Evolutionary conservation across 2,888 invertebrate genomes (phyloP).

Genomic region (Xylocampa areola): DNA sequence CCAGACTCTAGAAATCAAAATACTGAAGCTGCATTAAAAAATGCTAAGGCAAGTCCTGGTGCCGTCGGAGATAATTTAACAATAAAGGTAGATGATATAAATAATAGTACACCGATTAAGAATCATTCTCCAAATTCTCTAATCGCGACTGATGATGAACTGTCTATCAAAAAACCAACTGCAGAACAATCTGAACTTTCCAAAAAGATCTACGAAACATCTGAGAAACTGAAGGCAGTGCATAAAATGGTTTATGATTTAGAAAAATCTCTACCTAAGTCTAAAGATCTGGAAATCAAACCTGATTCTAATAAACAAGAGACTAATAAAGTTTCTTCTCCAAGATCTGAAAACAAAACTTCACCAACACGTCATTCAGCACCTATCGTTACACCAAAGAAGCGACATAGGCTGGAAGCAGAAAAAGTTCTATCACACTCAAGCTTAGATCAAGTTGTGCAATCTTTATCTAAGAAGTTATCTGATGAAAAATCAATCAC

Average conservation of each 20-base stretch:
- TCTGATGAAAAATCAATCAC: conserved; percentile 79
- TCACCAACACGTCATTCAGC: conserved; percentile 80
- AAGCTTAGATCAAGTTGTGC: conserved; percentile 85
- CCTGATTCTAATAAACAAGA: conserved; percentile 75
- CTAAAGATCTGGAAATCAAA: conserved; percentile 78
- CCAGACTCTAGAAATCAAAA: conserved; percentile 67
- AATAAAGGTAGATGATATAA: conserved; percentile 69
- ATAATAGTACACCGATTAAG: conserved; percentile 63
- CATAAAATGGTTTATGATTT: conserved; percentile 86
- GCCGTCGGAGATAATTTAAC: conserved; percentile 61
- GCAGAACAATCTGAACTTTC: conserved; percentile 85
- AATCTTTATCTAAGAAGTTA: conserved; percentile 85
- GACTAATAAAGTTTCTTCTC: conserved; percentile 74
- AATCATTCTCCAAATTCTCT: conserved; percentile 66
- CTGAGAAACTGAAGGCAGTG: conserved; percentile 86
- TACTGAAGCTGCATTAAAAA: conserved; percentile 63
- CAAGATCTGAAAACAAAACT: conserved; percentile 78
- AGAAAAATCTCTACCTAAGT: conserved; percentile 83
- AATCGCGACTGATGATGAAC: conserved; percentile 75
- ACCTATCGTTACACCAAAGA: conserved; percentile 92
- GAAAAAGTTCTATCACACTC: conserved; percentile 82
- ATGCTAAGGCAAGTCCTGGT: conserved; percentile 59
- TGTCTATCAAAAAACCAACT: conserved; percentile 78
- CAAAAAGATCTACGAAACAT: conserved; percentile 86
- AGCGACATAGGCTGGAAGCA: conserved; percentile 92